These are phyloP conservation scores for Prunella strophiata DNA, from an alignment of 2,797 vertebrate genomes.

Conservation along the genomic window DNA sequence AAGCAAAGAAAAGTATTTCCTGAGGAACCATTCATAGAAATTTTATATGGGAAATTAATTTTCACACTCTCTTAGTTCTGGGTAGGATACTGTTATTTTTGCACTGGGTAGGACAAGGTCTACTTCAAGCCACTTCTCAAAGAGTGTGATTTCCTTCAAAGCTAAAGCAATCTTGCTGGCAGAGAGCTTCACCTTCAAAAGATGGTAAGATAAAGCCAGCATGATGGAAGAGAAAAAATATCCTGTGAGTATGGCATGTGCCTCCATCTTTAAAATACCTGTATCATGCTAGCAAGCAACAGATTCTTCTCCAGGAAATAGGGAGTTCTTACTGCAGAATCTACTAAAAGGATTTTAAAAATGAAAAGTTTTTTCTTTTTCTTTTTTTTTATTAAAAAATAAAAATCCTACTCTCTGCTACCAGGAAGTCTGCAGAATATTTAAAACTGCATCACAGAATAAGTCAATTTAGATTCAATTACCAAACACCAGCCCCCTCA, in stretches of 20 bases:
- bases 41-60: background rate
- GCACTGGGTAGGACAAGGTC: background rate
- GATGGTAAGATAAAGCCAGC: background rate
- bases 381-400: background rate
- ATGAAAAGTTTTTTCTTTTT: background rate
- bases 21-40: background rate
- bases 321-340: background rate
- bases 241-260: background rate
- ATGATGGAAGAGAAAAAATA: background rate
- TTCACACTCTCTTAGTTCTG: background rate
- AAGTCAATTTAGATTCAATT: background rate
- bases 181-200: background rate
- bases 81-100: background rate
- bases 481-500: background rate
- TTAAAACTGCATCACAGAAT: background rate
- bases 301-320: background rate
- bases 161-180: background rate
- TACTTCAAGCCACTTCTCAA: background rate
- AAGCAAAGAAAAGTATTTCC: background rate
- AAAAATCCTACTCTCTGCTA: background rate
- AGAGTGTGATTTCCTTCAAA: background rate
- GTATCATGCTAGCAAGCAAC: background rate
- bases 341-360: background rate
- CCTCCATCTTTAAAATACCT: background rate
- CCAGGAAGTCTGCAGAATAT: background rate